These are phyloP conservation scores for Anomalospiza imberbis DNA, from an alignment of 2,797 vertebrate genomes.

Conservation along the genomic window DNA sequence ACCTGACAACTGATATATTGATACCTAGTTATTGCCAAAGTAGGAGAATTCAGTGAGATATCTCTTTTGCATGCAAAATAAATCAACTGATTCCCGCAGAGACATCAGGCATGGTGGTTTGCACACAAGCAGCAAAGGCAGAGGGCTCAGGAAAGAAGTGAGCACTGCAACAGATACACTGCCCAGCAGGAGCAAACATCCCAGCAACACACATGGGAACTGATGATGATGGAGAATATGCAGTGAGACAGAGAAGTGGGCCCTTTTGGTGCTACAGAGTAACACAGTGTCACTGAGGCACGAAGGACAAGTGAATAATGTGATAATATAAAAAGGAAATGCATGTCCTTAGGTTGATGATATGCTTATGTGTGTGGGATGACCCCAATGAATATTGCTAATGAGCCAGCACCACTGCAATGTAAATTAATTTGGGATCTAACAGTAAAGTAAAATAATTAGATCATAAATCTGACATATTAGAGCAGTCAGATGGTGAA, in stretches of 20 bases:
- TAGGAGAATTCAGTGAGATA: background rate
- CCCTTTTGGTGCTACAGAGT: background rate
- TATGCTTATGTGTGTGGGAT: background rate
- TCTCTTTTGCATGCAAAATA: background rate
- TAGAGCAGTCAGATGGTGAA: constrained; percentile 15
- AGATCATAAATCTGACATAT: constrained; percentile 55
- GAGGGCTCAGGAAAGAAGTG: background rate
- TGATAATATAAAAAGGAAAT: background rate
- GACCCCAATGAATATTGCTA: constrained; percentile 16
- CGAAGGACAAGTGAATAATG: background rate
- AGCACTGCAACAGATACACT: background rate
- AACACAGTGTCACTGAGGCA: background rate
- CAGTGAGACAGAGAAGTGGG: background rate
- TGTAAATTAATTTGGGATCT: constrained; percentile 43
- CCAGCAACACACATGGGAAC: background rate
- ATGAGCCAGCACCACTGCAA: background rate
- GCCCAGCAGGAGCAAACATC: background rate
- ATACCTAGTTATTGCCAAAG: constrained; percentile 5
- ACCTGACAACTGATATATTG: constrained; percentile 6
- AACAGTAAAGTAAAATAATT: constrained; percentile 9
- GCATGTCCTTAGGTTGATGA: background rate
- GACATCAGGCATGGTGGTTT: background rate
- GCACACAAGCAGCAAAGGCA: background rate
- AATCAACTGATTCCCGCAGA: background rate
- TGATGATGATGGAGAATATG: background rate